These are phyloP conservation scores for Rhinolophus ferrumequinum DNA, from an alignment of 2,113 vertebrate genomes.

Conservation along the genomic window DNA sequence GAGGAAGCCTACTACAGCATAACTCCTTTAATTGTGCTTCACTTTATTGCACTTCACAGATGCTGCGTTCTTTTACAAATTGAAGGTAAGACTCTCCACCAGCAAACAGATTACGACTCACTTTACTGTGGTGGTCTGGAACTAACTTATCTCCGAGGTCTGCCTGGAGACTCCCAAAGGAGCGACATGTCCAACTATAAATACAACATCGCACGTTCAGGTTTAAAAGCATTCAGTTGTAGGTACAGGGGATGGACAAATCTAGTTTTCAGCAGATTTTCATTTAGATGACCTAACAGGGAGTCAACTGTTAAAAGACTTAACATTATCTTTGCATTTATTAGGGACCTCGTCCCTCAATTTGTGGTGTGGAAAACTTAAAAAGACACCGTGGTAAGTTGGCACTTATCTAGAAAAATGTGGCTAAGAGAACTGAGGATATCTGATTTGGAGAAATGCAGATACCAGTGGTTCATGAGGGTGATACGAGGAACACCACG, in stretches of 20 bases:
- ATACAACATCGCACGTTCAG: background rate
- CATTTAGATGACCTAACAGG: background rate
- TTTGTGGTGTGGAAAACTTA: background rate
- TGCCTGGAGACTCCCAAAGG: fast-evolving
- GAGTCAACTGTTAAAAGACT: background rate
- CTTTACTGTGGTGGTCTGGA: background rate
- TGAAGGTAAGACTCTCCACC: background rate
- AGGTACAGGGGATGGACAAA: background rate
- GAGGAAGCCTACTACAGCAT: background rate
- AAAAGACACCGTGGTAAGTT: background rate
- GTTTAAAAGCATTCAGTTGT: background rate
- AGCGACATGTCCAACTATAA: background rate
- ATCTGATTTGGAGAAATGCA: background rate
- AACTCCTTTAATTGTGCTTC: too few species aligned
- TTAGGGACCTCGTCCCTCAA: background rate
- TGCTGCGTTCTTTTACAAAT: background rate
- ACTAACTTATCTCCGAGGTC: background rate
- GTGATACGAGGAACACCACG: fast-evolving
- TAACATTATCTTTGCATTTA: background rate
- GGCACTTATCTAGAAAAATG: background rate
- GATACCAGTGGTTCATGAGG: background rate
- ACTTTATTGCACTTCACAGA: too few species aligned
- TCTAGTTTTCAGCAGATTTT: background rate
- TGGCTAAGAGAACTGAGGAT: background rate
- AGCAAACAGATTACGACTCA: background rate